Evolutionary conservation across 1,140 invertebrate genomes (phyloP).

Genomic region (Penaeus chinensis): DNA sequence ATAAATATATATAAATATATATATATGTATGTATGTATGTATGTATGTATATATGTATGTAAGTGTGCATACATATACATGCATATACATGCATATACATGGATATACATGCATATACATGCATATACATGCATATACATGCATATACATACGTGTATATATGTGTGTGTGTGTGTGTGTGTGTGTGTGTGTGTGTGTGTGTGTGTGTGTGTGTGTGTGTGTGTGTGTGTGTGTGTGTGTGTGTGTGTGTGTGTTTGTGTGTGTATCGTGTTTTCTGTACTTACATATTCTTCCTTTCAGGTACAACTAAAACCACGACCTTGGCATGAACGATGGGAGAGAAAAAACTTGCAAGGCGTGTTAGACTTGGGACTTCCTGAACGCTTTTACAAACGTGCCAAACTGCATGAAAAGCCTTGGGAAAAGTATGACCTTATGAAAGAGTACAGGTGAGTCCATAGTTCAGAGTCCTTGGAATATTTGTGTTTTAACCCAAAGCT

Average conservation of each 20-base stretch:
- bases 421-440: conserved; percentile 96
- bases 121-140: conserved; percentile 9
- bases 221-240: neutral
- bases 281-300: conserved; percentile 67
- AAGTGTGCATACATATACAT: too few relatives aligned
- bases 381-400: conserved; percentile 73
- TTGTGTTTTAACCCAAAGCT: too few relatives aligned
- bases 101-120: neutral
- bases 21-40: too few relatives aligned
- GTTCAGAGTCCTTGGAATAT: too few relatives aligned
- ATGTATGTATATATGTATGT: too few relatives aligned
- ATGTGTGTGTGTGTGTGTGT: neutral
- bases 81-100: neutral
- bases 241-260: neutral
- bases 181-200: conserved; percentile 3
- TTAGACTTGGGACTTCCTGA: conserved; percentile 73
- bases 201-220: conserved; percentile 7
- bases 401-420: conserved; percentile 78
- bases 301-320: conserved; percentile 86
- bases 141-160: conserved; percentile 3
- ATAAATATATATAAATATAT: too few relatives aligned
- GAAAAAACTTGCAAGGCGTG: conserved; percentile 83
- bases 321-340: conserved; percentile 88
- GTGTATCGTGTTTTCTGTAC: neutral
- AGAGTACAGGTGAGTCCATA: conserved; percentile 77